Evolutionary conservation across 2,797 vertebrate species (phyloP), one percentile per base, ranked within the genome.

Genomic region (Microchirus variegatus): DNA sequence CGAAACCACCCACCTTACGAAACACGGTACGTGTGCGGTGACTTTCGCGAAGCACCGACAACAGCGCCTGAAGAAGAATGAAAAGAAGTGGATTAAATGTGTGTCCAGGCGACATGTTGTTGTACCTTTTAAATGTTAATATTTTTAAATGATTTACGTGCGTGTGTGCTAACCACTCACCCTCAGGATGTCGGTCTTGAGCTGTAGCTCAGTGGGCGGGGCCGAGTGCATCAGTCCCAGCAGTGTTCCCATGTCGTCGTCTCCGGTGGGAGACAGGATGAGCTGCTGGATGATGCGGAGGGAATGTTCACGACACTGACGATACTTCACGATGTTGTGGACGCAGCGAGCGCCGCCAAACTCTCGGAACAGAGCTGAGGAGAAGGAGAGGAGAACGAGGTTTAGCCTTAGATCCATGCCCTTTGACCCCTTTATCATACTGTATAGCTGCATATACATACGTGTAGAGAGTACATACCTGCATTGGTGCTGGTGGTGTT

Each of bases 181-280:
- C 94, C 93, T 87, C 62, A 99, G 87, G 75, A 99, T 98, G 85
- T 99, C 97, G 0, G 97, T 96, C 90, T 99, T 99, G 62, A 99
- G 91, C 91, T 98, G 96, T 36, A 99, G 86, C 17, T 99, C 98
- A 0, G 93, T 95, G 10, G 95, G 91, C 0, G 96, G 95, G 0
- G 98, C 98, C 0, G 97, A 98, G 85, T 99, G 97, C 98, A 99
- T 99, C 62, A 99, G 88, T 14, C 98, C 98, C 77, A 99, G 86
- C 64, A 99, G 93, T 0, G 98, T 99, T 10, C 98, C 98, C 97
- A 99, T 98, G 77, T 99, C 98, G 0, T 99, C 98, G 1, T 99
- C 98, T 0, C 97, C 98, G 2, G 95, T 98, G 7, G 97, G 95
- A 0, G 97, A 98, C 38, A 99, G 83, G 58, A 99, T 95, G 71